Conservation (phyloP, 2,888 invertebrate species). For the Cephus nigrinus region DNA sequence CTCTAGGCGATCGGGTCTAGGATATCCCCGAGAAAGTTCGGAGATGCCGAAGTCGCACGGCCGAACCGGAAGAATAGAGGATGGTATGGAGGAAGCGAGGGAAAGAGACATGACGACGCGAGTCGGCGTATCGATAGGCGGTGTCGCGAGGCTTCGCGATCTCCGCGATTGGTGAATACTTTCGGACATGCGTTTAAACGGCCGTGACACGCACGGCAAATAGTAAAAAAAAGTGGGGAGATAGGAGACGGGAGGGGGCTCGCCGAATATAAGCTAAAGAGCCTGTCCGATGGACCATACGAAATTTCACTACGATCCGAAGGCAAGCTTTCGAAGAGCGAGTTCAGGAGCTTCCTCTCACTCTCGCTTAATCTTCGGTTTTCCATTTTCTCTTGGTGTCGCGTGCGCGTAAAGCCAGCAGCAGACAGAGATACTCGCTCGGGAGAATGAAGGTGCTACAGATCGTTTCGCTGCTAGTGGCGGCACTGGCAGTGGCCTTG, state of each 20-base stretch:
- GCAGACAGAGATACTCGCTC: too few relatives aligned
- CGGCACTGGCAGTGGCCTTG: constrained; percentile 25
- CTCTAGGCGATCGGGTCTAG: too few relatives aligned
- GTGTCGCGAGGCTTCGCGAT: not conserved
- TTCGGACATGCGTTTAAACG: constrained; percentile 45
- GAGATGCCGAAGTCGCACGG: not conserved
- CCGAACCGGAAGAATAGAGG: constrained; percentile 10
- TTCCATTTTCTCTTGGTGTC: too few relatives aligned
- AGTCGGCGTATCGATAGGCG: not conserved
- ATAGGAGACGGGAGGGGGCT: constrained; percentile 46
- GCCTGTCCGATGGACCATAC: constrained; percentile 63
- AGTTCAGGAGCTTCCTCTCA: not conserved
- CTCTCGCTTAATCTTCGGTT: not conserved
- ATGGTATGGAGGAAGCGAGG: constrained; percentile 8
- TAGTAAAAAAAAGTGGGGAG: constrained; percentile 48
- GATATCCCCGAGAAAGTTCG: not conserved
- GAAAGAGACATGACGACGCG: constrained; percentile 12
- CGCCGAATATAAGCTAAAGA: constrained; percentile 63
- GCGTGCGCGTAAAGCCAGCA: too few relatives aligned
- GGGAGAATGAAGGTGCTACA: constrained; percentile 1
- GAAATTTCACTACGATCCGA: constrained; percentile 59
- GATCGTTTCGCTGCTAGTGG: not conserved
- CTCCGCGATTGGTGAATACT: constrained; percentile 39
- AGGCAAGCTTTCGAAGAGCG: constrained; percentile 45
- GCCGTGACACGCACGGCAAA: constrained; percentile 20